These are phyloP conservation scores for Liodrosophila aerea DNA, from an alignment of 2,888 invertebrate genomes.

Conservation along the genomic window DNA sequence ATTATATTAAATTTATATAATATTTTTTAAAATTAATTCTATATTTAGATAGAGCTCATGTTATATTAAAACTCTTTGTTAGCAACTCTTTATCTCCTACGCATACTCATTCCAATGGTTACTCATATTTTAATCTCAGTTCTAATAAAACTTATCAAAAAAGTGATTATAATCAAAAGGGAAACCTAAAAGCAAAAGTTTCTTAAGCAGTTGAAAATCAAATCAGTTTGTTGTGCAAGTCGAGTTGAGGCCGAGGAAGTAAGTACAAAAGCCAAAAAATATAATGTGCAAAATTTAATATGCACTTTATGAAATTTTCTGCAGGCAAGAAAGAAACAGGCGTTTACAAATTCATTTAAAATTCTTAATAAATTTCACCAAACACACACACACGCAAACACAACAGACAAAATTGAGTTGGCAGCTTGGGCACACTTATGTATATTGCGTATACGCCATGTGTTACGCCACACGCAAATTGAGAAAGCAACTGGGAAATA, in stretches of 20 bases:
- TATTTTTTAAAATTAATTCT: too few relatives aligned
- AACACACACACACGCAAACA: conserved; percentile 8
- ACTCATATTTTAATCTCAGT: neutral
- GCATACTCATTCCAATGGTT: neutral
- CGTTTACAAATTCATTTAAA: conserved; percentile 34
- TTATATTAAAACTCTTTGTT: too few relatives aligned
- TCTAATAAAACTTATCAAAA: neutral
- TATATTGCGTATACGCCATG: conserved; percentile 65
- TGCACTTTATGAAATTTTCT: conserved; percentile 30
- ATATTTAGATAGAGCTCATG: too few relatives aligned
- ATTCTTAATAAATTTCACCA: conserved; percentile 53
- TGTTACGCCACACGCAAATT: conserved; percentile 42
- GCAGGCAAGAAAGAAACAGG: conserved; percentile 2
- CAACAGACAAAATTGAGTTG: conserved; percentile 36
- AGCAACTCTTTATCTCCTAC: too few relatives aligned
- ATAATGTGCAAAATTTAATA: conserved; percentile 39
- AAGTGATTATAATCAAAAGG: conserved; percentile 1
- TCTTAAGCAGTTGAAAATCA: conserved; percentile 12
- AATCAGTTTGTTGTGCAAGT: conserved; percentile 27
- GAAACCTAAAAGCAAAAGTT: conserved; percentile 1
- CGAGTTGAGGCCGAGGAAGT: conserved; percentile 22
- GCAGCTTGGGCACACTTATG: conserved; percentile 27
- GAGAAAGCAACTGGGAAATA: conserved; percentile 1
- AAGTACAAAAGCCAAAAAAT: conserved; percentile 9
- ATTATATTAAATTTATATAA: too few relatives aligned